Percentiles rank a stretch among this genome's conserved stretches.
phyloP scores from a whole-genome alignment of 2,888 invertebrate genomes.

The Periphyllus acericola region DNA sequence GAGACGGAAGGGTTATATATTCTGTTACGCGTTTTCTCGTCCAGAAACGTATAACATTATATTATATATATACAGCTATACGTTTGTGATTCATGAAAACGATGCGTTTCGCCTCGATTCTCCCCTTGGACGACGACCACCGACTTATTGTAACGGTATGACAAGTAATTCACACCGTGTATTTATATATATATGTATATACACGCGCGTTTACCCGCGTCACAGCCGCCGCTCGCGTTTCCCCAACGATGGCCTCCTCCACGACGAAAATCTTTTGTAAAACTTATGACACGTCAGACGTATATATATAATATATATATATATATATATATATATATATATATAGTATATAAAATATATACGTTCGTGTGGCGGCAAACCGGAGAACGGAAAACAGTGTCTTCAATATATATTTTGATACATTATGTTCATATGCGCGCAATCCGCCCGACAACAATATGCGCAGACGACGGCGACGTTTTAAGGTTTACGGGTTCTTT shows the following conservation, averaged over 20 bases:
- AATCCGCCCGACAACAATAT: constrained; percentile 5
- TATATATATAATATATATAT: no score
- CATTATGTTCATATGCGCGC: not conserved
- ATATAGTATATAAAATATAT: no score
- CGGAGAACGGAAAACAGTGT: not conserved
- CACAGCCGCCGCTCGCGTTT: not conserved
- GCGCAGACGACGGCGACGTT: not conserved
- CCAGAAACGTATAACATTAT: no score
- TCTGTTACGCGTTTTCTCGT: no score
- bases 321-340: no score
- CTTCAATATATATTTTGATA: not conserved
- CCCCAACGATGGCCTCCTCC: not conserved
- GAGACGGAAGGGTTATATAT: not conserved
- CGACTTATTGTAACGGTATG: not conserved
- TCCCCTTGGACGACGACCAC: not conserved
- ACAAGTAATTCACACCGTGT: not conserved
- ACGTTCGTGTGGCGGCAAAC: not conserved
- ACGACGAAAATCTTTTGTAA: constrained; percentile 1
- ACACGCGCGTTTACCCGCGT: no score
- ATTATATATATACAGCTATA: no score
- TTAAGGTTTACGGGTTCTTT: constrained; percentile 25
- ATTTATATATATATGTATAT: no score
- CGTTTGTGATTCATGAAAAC: not conserved
- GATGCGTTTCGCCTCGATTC: not conserved
- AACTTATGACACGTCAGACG: constrained; percentile 14